These are phyloP conservation scores for Peromyscus leucopus DNA, from an alignment of 2,113 vertebrate genomes.

Conservation along the genomic window DNA sequence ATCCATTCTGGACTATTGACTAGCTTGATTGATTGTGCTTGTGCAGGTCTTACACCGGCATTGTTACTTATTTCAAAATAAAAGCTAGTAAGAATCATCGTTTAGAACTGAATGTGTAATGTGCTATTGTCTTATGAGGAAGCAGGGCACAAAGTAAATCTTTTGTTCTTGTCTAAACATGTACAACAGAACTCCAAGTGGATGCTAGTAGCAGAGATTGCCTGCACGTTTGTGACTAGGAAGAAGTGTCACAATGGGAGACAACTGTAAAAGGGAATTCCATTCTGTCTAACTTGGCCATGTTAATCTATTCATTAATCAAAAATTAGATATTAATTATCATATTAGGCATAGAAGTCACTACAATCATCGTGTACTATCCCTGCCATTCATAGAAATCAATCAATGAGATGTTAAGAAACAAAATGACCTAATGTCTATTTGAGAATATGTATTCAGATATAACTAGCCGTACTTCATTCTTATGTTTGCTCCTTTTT, in stretches of 20 bases:
- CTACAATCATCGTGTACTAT: background rate
- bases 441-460: background rate
- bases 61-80: constrained; percentile 38
- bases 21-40: background rate
- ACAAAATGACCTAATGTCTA: background rate
- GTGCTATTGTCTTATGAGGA: background rate
- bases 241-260: background rate
- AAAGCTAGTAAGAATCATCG: background rate
- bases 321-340: background rate
- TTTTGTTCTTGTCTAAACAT: background rate
- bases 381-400: background rate
- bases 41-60: background rate
- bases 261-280: background rate
- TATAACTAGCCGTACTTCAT: background rate
- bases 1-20: background rate
- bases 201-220: background rate
- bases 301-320: background rate
- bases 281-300: background rate
- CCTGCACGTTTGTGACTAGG: background rate
- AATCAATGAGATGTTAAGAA: constrained; percentile 25
- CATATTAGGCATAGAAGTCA: background rate
- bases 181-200: background rate
- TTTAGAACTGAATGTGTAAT: background rate
- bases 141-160: background rate
- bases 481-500: background rate